phyloP scores from a whole-genome alignment of 2,113 vertebrate species.

The Pseudorectes ferrugineus region DNA sequence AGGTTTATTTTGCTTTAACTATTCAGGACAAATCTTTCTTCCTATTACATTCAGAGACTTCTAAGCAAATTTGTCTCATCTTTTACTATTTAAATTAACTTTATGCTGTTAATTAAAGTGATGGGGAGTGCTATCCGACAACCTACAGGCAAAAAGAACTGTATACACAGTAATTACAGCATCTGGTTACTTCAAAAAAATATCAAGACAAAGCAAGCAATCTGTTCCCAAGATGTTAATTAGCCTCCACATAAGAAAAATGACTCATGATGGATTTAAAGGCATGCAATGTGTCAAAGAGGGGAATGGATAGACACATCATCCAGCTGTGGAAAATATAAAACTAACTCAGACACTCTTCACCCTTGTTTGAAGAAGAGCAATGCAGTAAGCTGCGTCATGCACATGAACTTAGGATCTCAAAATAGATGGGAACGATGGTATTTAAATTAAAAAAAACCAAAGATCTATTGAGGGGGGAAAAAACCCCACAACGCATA shows the following conservation, averaged over 20 bases:
- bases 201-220: neutral
- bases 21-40: neutral
- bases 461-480: too few species aligned
- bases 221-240: constrained; percentile 39
- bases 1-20: neutral
- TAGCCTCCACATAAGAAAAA: neutral
- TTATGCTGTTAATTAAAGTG: constrained; percentile 8
- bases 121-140: neutral
- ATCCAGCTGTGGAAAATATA: neutral
- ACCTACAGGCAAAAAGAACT: neutral
- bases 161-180: neutral
- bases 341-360: neutral
- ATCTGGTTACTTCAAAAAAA: constrained; percentile 1
- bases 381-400: neutral
- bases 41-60: neutral
- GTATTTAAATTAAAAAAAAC: neutral
- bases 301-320: neutral
- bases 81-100: constrained; percentile 11
- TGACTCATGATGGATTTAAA: neutral
- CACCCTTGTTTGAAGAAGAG: neutral
- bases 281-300: neutral
- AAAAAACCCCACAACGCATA: rapidly evolving
- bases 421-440: neutral
- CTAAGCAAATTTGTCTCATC: constrained; percentile 7
- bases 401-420: neutral